phyloP scores from a whole-genome alignment of 2,888 invertebrate species.

The Parasteatoda lunata region DNA sequence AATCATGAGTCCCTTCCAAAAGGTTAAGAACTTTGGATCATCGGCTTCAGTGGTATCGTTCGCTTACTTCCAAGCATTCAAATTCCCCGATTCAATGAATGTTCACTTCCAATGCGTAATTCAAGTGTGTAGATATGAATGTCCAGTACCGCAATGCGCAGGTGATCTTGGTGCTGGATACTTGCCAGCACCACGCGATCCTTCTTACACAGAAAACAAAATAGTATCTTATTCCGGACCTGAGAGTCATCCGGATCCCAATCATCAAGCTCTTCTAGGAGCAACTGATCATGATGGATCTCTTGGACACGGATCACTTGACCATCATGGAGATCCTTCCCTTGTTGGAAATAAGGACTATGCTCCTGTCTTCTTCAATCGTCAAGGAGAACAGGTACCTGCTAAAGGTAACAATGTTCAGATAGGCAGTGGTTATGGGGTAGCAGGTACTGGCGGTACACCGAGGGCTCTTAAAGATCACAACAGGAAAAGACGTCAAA shows the following conservation, averaged over 20 bases:
- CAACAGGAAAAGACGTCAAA: conserved; percentile 74
- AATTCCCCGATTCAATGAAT: conserved; percentile 97
- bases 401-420: conserved; percentile 52
- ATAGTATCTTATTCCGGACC: conserved; percentile 76
- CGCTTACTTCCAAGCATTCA: conserved; percentile 97
- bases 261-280: conserved; percentile 47
- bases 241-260: conserved; percentile 32
- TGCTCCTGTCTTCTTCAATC: conserved; percentile 65
- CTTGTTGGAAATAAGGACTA: conserved; percentile 47
- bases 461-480: conserved; percentile 91
- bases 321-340: conserved; percentile 22
- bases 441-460: conserved; percentile 80
- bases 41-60: conserved; percentile 95
- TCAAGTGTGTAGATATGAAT: conserved; percentile 90
- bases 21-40: conserved; percentile 95
- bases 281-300: conserved; percentile 16
- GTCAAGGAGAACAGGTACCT: conserved; percentile 65
- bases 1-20: conserved; percentile 94
- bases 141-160: conserved; percentile 66
- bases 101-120: conserved; percentile 98
- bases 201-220: conserved; percentile 84
- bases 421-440: conserved; percentile 49
- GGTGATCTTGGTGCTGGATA: conserved; percentile 78
- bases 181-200: conserved; percentile 85
- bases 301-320: neutral